These are phyloP conservation scores for Drosophila lacertosa DNA, from an alignment of 1,140 invertebrate species.

Conservation along the genomic window DNA sequence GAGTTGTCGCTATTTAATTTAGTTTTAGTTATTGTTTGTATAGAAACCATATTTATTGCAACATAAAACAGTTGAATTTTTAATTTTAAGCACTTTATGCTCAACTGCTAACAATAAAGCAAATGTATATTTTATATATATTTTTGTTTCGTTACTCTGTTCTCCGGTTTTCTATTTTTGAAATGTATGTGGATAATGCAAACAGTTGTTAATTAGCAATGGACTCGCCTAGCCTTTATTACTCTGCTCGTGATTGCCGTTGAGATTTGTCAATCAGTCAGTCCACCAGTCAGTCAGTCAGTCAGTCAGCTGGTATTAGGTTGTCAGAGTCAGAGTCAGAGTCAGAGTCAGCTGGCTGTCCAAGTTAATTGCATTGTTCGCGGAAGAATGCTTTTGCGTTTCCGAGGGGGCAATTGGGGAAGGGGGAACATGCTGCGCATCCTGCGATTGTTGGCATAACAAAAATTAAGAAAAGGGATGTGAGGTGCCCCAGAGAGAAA, in stretches of 20 bases:
- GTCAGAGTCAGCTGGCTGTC: constrained; percentile 8
- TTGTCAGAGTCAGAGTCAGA: not conserved
- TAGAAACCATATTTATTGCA: no score
- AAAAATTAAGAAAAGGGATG: constrained; percentile 58
- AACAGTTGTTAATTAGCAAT: constrained; percentile 68
- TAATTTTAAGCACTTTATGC: no score
- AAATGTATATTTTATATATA: no score
- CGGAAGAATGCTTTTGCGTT: constrained; percentile 63
- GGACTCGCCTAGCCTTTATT: constrained; percentile 59
- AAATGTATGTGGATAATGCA: constrained; percentile 31
- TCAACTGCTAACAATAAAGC: no score
- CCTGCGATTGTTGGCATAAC: constrained; percentile 73
- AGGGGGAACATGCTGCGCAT: constrained; percentile 46
- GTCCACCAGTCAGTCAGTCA: not conserved
- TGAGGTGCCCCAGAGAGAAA: constrained; percentile 4
- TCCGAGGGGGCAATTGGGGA: not conserved
- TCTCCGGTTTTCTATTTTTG: constrained; percentile 11
- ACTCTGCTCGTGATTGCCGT: constrained; percentile 4
- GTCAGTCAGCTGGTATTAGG: not conserved
- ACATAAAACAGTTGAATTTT: no score
- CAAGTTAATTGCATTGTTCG: constrained; percentile 74
- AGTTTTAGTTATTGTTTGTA: no score
- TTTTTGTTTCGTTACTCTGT: no score
- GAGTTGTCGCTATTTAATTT: no score
- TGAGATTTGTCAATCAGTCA: constrained; percentile 34